These are phyloP conservation scores for Zhengitettix transpicula DNA, from an alignment of 2,888 invertebrate species.

Conservation along the genomic window DNA sequence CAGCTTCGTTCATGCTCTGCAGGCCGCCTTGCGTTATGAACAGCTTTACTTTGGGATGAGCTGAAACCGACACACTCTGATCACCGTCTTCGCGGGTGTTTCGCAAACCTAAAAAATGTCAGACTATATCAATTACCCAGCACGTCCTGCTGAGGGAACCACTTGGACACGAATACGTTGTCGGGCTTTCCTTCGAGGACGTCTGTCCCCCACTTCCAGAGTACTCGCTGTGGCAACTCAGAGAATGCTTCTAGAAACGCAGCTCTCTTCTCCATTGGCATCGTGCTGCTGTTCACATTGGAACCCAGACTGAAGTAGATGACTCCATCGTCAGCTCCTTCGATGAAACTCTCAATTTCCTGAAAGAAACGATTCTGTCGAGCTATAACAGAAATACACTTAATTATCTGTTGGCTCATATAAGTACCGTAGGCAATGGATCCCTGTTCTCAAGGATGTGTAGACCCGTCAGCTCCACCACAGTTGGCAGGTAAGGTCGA, in stretches of 20 bases:
- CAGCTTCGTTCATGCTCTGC: too few relatives aligned
- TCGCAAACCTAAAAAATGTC: too few relatives aligned
- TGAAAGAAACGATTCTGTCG: not conserved
- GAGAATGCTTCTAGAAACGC: constrained; percentile 27
- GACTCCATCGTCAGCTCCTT: constrained; percentile 26
- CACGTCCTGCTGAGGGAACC: constrained; percentile 28
- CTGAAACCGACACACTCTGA: too few relatives aligned
- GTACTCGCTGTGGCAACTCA: constrained; percentile 25
- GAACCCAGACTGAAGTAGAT: constrained; percentile 33
- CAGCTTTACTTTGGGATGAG: too few relatives aligned
- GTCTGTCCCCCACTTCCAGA: constrained; percentile 33
- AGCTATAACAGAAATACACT: too few relatives aligned
- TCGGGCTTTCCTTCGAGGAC: constrained; percentile 20
- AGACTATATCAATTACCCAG: constrained; percentile 12
- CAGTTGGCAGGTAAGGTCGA: too few relatives aligned
- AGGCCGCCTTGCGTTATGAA: too few relatives aligned
- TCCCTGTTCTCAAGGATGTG: too few relatives aligned
- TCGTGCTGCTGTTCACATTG: constrained; percentile 26
- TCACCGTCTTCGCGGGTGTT: too few relatives aligned
- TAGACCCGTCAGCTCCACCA: too few relatives aligned
- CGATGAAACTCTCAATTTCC: constrained; percentile 26
- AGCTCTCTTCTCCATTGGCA: constrained; percentile 24
- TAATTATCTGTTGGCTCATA: too few relatives aligned
- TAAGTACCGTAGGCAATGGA: too few relatives aligned
- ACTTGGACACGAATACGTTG: constrained; percentile 28